Evolutionary conservation across 2,888 invertebrate genomes (phyloP).

Genomic region (Piscicola geometra): DNA sequence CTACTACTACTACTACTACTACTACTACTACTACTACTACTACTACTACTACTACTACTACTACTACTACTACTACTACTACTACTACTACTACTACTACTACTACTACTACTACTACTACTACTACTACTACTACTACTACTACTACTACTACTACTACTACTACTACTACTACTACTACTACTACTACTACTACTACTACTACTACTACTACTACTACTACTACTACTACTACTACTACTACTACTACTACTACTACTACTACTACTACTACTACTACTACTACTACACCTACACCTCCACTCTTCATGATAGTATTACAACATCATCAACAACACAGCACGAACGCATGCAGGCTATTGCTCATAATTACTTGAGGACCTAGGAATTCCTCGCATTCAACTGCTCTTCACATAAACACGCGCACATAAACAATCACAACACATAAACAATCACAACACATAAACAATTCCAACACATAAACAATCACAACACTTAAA

Average conservation of each 20-base stretch:
- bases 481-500: no score
- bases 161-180: slow-evolving; percentile 18
- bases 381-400: no score
- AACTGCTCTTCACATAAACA: no score
- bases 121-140: slow-evolving; percentile 18
- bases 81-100: slow-evolving; percentile 18
- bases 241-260: slow-evolving; percentile 18
- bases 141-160: slow-evolving; percentile 18
- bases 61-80: slow-evolving; percentile 18
- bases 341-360: no score
- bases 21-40: slow-evolving; percentile 10
- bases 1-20: no score
- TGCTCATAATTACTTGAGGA: no score
- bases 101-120: slow-evolving; percentile 18
- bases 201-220: slow-evolving; percentile 18
- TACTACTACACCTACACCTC: slow-evolving; percentile 10
- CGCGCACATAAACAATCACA: no score
- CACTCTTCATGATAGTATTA: neutral
- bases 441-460: no score
- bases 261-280: slow-evolving; percentile 15
- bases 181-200: slow-evolving; percentile 15
- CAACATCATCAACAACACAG: no score
- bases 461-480: no score
- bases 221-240: slow-evolving; percentile 18
- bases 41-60: slow-evolving; percentile 18